Evolutionary conservation across 2,797 vertebrate species (phyloP).

Genomic region (Dryobates pubescens): DNA sequence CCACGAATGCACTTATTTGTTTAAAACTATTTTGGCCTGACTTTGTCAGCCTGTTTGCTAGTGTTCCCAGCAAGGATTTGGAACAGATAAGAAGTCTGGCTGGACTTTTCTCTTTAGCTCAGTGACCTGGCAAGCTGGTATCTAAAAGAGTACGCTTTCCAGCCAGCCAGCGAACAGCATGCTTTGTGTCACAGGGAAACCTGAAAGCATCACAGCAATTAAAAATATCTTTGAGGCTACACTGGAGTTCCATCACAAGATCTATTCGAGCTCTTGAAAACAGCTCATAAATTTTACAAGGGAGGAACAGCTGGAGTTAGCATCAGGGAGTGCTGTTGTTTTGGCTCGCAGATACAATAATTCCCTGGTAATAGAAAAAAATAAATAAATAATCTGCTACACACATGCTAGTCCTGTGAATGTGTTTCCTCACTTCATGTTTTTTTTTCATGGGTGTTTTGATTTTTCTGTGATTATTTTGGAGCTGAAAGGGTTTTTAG

Average conservation of each 20-base stretch:
- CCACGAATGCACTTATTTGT: neutral
- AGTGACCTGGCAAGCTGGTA: neutral
- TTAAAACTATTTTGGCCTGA: neutral
- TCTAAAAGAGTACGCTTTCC: neutral
- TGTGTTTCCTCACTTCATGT: neutral
- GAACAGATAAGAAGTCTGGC: neutral
- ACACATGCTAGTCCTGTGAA: neutral
- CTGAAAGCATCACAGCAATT: neutral
- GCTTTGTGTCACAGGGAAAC: neutral
- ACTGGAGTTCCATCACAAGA: conserved; percentile 16
- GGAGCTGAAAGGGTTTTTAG: neutral
- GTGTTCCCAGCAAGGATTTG: neutral
- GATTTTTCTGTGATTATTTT: neutral
- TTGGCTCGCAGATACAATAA: conserved; percentile 68
- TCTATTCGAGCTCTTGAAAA: conserved; percentile 41
- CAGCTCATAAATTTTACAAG: conserved; percentile 65
- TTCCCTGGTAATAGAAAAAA: conserved; percentile 14
- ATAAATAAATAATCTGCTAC: neutral
- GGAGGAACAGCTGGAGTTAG: conserved; percentile 68
- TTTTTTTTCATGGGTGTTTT: neutral
- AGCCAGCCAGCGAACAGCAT: neutral
- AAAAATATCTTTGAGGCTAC: neutral
- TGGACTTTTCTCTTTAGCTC: neutral
- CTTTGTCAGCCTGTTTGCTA: neutral
- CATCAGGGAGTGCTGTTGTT: conserved; percentile 58